Percentiles rank a stretch among this genome's conserved stretches.
Conservation (phyloP, 2,797 vertebrate genomes). For the Chelidonichthys spinosus region DNA sequence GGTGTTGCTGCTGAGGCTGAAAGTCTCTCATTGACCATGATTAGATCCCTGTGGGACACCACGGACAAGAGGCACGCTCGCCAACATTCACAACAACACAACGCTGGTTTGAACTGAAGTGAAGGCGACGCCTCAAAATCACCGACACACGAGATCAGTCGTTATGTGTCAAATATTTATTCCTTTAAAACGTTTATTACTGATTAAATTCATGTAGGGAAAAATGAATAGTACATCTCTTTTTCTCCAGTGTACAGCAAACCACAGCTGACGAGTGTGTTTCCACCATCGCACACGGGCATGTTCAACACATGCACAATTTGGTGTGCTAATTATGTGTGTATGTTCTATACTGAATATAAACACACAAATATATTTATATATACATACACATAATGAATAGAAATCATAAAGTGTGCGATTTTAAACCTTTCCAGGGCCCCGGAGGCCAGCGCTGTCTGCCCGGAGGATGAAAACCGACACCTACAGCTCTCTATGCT, state of each 20-base stretch:
- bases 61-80: not conserved
- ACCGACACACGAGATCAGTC: slow-evolving; percentile 65
- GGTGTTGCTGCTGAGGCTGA: not conserved
- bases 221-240: slow-evolving; percentile 83
- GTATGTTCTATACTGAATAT: slow-evolving; percentile 82
- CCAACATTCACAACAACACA: slow-evolving; percentile 59
- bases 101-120: slow-evolving; percentile 56
- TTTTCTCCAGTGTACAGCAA: slow-evolving; percentile 88
- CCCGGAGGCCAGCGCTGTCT: slow-evolving; percentile 34
- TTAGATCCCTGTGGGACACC: not conserved
- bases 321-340: slow-evolving; percentile 74
- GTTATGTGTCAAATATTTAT: slow-evolving; percentile 83
- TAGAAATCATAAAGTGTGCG: slow-evolving; percentile 72
- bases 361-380: slow-evolving; percentile 85
- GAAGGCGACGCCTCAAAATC: slow-evolving; percentile 42
- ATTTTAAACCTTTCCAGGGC: slow-evolving; percentile 55
- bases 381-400: slow-evolving; percentile 78
- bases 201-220: slow-evolving; percentile 83
- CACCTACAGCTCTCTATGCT: slow-evolving; percentile 22
- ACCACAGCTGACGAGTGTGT: slow-evolving; percentile 83
- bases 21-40: not conserved
- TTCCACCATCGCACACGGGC: slow-evolving; percentile 75
- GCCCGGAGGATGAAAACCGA: slow-evolving; percentile 31
- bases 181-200: slow-evolving; percentile 87
- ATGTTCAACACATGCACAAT: slow-evolving; percentile 66